These are phyloP conservation scores for Pemphredon lugubris DNA, from an alignment of 2,888 invertebrate species.

Conservation along the genomic window DNA sequence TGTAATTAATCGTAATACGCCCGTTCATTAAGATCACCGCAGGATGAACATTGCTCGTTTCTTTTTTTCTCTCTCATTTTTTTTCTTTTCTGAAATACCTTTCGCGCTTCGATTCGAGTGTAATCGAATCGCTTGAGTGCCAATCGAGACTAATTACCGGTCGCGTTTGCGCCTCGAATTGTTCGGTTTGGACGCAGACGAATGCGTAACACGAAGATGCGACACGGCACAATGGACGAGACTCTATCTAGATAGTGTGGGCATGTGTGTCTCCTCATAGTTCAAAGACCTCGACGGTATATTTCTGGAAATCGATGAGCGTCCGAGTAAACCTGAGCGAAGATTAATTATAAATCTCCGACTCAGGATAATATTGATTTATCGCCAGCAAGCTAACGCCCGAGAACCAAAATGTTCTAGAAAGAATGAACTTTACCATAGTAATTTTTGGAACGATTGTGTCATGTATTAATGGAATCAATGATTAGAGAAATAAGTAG, in stretches of 20 bases:
- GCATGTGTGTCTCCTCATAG: constrained; percentile 34
- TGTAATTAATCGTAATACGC: constrained; percentile 62
- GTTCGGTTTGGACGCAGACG: constrained; percentile 14
- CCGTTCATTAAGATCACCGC: constrained; percentile 40
- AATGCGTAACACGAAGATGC: constrained; percentile 23
- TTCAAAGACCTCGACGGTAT: constrained; percentile 64
- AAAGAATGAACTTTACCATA: no score
- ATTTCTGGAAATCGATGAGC: constrained; percentile 62
- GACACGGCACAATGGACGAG: constrained; percentile 14
- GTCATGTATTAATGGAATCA: no score
- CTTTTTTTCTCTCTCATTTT: no score
- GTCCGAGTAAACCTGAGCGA: neutral
- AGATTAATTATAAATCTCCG: neutral
- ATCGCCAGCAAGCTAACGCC: no score
- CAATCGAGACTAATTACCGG: constrained; percentile 71
- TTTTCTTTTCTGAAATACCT: constrained; percentile 11
- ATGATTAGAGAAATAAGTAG: neutral
- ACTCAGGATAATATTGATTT: no score
- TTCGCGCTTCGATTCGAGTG: constrained; percentile 7
- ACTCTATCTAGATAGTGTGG: constrained; percentile 11
- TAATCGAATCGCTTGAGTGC: constrained; percentile 63
- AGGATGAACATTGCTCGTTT: constrained; percentile 22
- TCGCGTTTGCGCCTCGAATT: constrained; percentile 1
- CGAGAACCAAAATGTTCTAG: no score
- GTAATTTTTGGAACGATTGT: no score